Evolutionary conservation across 2,888 invertebrate genomes (phyloP).

Genomic region (Eulithis prunata): DNA sequence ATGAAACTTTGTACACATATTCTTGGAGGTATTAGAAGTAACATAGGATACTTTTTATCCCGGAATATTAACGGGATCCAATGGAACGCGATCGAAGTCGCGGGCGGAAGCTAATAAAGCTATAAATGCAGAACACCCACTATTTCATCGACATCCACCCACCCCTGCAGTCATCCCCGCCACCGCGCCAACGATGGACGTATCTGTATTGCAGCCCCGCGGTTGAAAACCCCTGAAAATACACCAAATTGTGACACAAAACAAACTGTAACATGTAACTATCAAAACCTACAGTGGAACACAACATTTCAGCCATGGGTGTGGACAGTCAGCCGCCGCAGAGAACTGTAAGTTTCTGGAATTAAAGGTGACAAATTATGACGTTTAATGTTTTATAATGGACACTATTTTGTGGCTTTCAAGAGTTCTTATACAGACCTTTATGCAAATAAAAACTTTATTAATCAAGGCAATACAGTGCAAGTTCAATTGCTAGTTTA

Average conservation of each 20-base stretch:
- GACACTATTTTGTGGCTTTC: neutral
- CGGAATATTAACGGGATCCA: too few relatives aligned
- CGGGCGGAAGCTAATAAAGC: too few relatives aligned
- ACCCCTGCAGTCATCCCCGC: slow-evolving; percentile 52
- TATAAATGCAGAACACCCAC: neutral
- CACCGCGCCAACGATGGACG: slow-evolving; percentile 57
- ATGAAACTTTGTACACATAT: too few relatives aligned
- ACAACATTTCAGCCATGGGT: slow-evolving; percentile 60
- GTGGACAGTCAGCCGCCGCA: slow-evolving; percentile 69
- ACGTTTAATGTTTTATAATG: neutral
- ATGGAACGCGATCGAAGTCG: too few relatives aligned
- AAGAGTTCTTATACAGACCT: neutral
- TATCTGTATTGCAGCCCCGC: slow-evolving; percentile 56
- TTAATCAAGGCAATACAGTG: slow-evolving; percentile 18
- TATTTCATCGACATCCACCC: slow-evolving; percentile 41
- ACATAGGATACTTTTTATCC: too few relatives aligned
- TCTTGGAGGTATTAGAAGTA: too few relatives aligned
- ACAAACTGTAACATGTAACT: slow-evolving; percentile 49
- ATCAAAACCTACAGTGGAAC: slow-evolving; percentile 35
- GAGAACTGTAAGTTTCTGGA: slow-evolving; percentile 57
- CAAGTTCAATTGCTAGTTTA: neutral
- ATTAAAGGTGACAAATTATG: slow-evolving; percentile 8
- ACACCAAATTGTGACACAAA: slow-evolving; percentile 45
- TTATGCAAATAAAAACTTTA: neutral
- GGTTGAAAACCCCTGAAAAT: slow-evolving; percentile 48